phyloP scores from a whole-genome alignment of 2,797 vertebrate species.

The Muscicapa comitata region DNA sequence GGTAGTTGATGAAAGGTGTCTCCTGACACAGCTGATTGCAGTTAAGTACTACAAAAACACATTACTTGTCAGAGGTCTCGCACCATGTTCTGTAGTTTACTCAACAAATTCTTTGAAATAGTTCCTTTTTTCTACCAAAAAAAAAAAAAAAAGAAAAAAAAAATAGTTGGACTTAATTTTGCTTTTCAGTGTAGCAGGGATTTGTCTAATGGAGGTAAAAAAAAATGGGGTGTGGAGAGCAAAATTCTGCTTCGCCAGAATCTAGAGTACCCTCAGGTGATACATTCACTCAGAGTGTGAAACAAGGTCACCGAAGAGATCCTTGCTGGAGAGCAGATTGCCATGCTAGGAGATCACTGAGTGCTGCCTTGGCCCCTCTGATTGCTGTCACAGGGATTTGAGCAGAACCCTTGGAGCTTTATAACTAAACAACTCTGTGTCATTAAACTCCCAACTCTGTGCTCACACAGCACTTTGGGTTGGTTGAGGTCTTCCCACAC shows the following conservation, averaged over 20 bases:
- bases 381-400: rapidly evolving
- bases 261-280: background rate
- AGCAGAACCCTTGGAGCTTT: background rate
- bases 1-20: slow-evolving; percentile 5
- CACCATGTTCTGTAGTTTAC: background rate
- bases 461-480: background rate
- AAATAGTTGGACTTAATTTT: background rate
- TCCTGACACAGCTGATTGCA: background rate
- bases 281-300: rapidly evolving
- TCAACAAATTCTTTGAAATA: background rate
- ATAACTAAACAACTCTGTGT: background rate
- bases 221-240: background rate
- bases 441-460: background rate
- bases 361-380: rapidly evolving
- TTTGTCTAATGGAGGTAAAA: background rate
- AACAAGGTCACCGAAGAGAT: background rate
- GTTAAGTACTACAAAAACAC: background rate
- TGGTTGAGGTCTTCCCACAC: background rate
- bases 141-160: background rate
- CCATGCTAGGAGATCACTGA: background rate
- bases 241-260: background rate
- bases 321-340: background rate
- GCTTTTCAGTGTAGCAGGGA: background rate
- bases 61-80: background rate
- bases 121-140: background rate